Evolutionary conservation across 2,888 invertebrate genomes (phyloP).

Genomic region (Habroteleia sp.): DNA sequence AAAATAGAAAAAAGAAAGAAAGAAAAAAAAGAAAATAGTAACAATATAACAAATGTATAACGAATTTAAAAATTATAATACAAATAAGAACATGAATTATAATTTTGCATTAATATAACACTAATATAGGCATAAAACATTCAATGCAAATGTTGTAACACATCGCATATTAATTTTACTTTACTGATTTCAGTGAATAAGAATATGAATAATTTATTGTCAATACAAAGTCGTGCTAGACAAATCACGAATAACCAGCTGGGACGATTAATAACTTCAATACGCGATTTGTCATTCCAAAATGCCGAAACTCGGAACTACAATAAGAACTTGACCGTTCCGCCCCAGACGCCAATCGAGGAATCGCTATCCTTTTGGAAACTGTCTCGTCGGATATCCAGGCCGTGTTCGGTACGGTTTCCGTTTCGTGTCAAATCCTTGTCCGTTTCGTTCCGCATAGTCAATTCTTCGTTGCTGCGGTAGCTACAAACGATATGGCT

Average conservation of each 20-base stretch:
- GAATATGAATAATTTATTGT: conserved; percentile 4
- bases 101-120: no score
- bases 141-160: no score
- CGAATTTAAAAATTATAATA: no score
- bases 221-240: neutral
- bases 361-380: conserved; percentile 57
- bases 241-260: conserved; percentile 10
- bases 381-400: conserved; percentile 65
- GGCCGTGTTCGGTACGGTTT: conserved; percentile 62
- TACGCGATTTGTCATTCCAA: conserved; percentile 75
- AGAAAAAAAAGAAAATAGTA: no score
- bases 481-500: conserved; percentile 64
- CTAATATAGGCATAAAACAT: no score
- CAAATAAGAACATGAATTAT: no score
- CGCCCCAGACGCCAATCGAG: conserved; percentile 46
- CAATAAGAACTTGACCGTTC: conserved; percentile 30
- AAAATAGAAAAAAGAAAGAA: no score
- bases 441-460: conserved; percentile 69
- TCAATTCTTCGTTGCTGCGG: conserved; percentile 61
- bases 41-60: no score
- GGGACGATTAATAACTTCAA: conserved; percentile 51
- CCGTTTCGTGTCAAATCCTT: conserved; percentile 64
- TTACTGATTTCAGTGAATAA: no score
- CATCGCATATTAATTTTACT: no score
- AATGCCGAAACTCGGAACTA: conserved; percentile 61